Evolutionary conservation across 2,888 invertebrate genomes (phyloP).

Genomic region (Ochropacha duplaris): DNA sequence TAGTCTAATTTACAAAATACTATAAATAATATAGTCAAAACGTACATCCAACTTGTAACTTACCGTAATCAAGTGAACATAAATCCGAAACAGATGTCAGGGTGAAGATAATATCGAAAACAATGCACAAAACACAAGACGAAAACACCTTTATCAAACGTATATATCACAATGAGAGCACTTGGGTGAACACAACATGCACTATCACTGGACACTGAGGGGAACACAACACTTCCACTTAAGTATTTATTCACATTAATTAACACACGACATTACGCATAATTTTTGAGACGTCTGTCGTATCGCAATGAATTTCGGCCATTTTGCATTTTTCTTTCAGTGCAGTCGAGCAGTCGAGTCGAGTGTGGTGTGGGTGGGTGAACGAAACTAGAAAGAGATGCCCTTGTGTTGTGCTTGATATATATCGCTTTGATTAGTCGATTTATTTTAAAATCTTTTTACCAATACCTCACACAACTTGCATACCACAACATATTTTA

Average conservation of each 20-base stretch:
- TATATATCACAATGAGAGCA: slow-evolving; percentile 45
- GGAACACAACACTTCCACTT: slow-evolving; percentile 47
- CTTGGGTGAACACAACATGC: slow-evolving; percentile 56
- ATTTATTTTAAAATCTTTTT: background rate
- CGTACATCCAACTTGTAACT: slow-evolving; percentile 36
- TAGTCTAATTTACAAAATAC: slow-evolving; percentile 20
- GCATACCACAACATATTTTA: too few relatives aligned
- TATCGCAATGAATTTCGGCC: slow-evolving; percentile 70
- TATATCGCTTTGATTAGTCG: background rate
- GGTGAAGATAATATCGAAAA: slow-evolving; percentile 66
- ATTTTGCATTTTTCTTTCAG: slow-evolving; percentile 73
- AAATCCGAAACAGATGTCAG: slow-evolving; percentile 75
- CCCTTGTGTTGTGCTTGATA: slow-evolving; percentile 8
- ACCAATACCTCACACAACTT: too few relatives aligned
- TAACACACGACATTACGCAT: slow-evolving; percentile 53
- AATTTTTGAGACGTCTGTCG: slow-evolving; percentile 70
- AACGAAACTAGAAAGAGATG: slow-evolving; percentile 45
- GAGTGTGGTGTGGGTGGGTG: too few relatives aligned
- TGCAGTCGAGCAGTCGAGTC: slow-evolving; percentile 47
- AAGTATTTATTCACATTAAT: slow-evolving; percentile 68
- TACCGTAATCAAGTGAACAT: slow-evolving; percentile 76
- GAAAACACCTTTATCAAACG: slow-evolving; percentile 56
- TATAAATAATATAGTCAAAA: slow-evolving; percentile 3
- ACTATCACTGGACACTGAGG: slow-evolving; percentile 58
- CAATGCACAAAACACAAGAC: slow-evolving; percentile 73